Evolutionary conservation across 2,888 invertebrate genomes (phyloP), one percentile per base, ranked within the genome.

Genomic region (Tetanocera ferruginea): DNA sequence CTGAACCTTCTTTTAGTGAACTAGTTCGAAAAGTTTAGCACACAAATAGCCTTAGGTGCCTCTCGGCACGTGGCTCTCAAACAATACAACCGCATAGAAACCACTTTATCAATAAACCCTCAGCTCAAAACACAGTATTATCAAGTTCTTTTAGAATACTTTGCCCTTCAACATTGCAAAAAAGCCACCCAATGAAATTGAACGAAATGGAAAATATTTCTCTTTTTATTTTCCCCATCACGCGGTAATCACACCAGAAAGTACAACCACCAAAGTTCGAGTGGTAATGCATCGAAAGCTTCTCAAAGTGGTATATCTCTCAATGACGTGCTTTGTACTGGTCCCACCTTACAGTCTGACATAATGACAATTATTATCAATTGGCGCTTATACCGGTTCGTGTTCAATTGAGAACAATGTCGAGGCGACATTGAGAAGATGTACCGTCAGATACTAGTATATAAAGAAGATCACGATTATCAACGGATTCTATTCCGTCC

Each of bases 391-490:
- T 77, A 43, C 51, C 17, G 37, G 37, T 60, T 6, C 19, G 72
- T 28, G 25, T 74, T 64, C 31, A 74, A 74, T 74, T n/a, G n/a
- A n/a, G n/a, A n/a, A n/a, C n/a, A n/a, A n/a, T n/a, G n/a, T n/a
- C n/a, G n/a, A n/a, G 74, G 43, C 17, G 74, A 74, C 25, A 74
- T 74, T 11, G 25, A 62, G 17, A 74, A 74, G n/a, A 74, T 49
- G 74, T 74, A 49, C 11, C 37, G 62, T 1, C 75, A 62, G 6
- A 64, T 74, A 5, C 25, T 51, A 19, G n/a, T 62, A 5, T 9
- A 73, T 57, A 25, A 73, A 19, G 4, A 34, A n/a, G n/a, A n/a
- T n/a, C n/a, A n/a, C n/a, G 25, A 28, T 1, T 64, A 17, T n/a
- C 74, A 73, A 31, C 11, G 66, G 0, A 34, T 75, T n/a, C 28